Evolutionary conservation across 2,888 invertebrate genomes (phyloP), one percentile per base, ranked within the genome.

Genomic region (Temnothorax rugatulus): DNA sequence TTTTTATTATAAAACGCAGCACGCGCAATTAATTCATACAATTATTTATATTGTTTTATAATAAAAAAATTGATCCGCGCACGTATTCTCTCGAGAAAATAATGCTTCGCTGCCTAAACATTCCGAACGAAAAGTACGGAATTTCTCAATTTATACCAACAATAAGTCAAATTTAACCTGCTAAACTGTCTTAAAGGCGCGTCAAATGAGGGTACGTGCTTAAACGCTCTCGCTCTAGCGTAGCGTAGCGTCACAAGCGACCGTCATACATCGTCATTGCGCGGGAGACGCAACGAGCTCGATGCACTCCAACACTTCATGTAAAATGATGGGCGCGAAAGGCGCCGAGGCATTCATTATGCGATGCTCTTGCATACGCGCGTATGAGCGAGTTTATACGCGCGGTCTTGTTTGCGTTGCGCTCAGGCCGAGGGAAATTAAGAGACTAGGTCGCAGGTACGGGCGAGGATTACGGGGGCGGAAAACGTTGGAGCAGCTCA

Each of bases 301-400:
- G 77, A 50, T 83, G 66, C 82, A 83, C 82, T 66, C 25, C 77
- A 57, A 76, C 76, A 57, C 82, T 59, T 83, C 47, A 11, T 47
- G 47, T 66, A 66, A 66, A 77, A 83, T 66, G 77, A 76, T 57
- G 59, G 63, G 63, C 83, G n/a, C 83, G 75, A 71, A 63, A 71
- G 71, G 52, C 64, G 57, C 13, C 77, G 84, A 76, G 73, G 69
- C 73, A 64, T 84, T 87, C 86, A 82, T 87, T 87, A 86, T 82
- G 68, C 86, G 77, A 81, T 76, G 83, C 69, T 73, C 69, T 52
- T 50, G 77, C 71, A 69, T 68, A 82, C 63, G 21, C 59, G 73
- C 73, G 68, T 73, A 73, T 73, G 79, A 73, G 38, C 73, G 73
- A 81, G 73, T 81, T 81, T 81, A 73, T 81, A 79, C 71, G 41